Evolutionary conservation across 2,888 invertebrate species (phyloP).

Genomic region (Drosophila melanosoma): DNA sequence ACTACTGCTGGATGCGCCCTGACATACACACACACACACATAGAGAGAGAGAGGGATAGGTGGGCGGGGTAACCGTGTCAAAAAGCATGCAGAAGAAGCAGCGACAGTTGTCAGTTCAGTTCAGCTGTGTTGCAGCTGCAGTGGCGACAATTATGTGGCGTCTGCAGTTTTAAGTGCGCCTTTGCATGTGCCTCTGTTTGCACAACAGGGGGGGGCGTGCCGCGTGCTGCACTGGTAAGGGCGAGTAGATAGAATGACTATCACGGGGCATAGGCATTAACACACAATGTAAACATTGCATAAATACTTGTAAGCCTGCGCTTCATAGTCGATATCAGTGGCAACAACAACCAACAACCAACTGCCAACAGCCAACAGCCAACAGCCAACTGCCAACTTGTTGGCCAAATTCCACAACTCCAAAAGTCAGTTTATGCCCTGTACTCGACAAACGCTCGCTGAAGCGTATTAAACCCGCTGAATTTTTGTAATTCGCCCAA

Average conservation of each 20-base stretch:
- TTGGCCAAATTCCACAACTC: slow-evolving; percentile 40
- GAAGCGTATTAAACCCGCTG: not conserved
- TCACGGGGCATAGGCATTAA: slow-evolving; percentile 53
- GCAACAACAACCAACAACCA: not conserved
- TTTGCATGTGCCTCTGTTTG: slow-evolving; percentile 76
- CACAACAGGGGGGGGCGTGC: slow-evolving; percentile 12
- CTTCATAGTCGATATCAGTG: slow-evolving; percentile 25
- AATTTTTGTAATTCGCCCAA: not conserved
- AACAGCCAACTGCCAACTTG: slow-evolving; percentile 45
- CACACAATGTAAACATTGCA: slow-evolving; percentile 77
- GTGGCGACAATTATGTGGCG: slow-evolving; percentile 75
- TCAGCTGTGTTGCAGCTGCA: slow-evolving; percentile 57
- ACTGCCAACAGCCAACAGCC: not conserved
- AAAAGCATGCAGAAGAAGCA: slow-evolving; percentile 27
- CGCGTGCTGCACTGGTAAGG: not conserved
- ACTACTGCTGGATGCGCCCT: slow-evolving; percentile 15
- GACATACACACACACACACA: not conserved
- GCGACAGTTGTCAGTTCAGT: slow-evolving; percentile 68
- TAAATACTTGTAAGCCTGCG: slow-evolving; percentile 62
- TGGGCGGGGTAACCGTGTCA: slow-evolving; percentile 60
- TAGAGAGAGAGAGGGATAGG: not conserved
- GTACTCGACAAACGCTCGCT: not conserved
- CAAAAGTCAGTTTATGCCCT: slow-evolving; percentile 11
- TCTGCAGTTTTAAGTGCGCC: slow-evolving; percentile 77
- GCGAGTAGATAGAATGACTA: not conserved